Evolutionary conservation across 2,797 vertebrate species (phyloP).

Genomic region (Lophotriccus pileatus): DNA sequence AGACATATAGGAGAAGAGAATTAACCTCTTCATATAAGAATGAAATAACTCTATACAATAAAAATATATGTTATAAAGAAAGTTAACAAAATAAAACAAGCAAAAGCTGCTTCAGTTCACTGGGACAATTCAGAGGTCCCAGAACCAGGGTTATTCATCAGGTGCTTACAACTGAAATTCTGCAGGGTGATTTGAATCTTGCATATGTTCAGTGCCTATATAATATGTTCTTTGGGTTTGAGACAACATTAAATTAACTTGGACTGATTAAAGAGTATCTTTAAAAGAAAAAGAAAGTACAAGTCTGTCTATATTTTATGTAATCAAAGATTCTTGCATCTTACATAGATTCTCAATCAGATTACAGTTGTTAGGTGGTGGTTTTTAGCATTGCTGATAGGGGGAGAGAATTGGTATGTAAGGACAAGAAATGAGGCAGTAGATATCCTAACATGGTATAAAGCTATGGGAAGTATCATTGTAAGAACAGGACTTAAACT

Average conservation of each 20-base stretch:
- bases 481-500: not conserved
- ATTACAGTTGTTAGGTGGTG: not conserved
- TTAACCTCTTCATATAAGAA: not conserved
- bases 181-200: not conserved
- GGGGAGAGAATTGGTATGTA: not conserved
- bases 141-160: not conserved
- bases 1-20: not conserved
- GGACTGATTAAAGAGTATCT: not conserved
- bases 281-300: not conserved
- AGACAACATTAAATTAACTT: not conserved
- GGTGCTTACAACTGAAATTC: not conserved
- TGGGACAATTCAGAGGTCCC: not conserved
- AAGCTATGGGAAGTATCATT: not conserved
- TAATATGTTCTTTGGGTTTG: not conserved
- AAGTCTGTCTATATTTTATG: not conserved
- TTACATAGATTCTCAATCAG: not conserved
- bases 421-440: not conserved
- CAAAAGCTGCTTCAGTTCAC: not conserved
- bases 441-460: not conserved
- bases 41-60: not conserved
- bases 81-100: not conserved
- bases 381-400: not conserved
- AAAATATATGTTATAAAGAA: not conserved
- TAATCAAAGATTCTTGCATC: not conserved
- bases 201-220: not conserved